Conservation (phyloP, 2,113 vertebrate genomes). For the Onychorhynchus coronatus region DNA sequence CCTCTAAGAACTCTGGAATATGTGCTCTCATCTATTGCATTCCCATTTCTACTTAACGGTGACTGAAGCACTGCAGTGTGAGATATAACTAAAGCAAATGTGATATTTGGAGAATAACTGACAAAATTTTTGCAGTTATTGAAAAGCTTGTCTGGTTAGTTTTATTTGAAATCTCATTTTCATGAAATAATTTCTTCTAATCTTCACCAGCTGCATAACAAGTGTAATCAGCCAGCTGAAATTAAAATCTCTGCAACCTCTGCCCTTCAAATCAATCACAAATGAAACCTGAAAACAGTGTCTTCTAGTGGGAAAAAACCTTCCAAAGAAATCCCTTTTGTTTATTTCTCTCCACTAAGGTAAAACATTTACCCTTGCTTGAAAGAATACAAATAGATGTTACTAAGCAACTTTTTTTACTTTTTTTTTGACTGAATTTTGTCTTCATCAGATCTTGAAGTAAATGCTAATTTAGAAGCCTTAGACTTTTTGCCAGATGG, state of each 20-base stretch:
- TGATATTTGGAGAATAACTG: constrained; percentile 14
- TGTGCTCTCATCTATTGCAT: neutral
- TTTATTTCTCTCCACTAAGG: neutral
- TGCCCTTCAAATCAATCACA: constrained; percentile 47
- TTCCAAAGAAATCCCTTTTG: neutral
- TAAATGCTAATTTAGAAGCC: neutral
- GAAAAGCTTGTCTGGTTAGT: constrained; percentile 18
- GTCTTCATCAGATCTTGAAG: neutral
- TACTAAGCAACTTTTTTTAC: neutral
- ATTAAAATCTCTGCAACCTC: constrained; percentile 55
- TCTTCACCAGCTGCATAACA: constrained; percentile 26
- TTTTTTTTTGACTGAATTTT: neutral
- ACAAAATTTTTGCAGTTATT: constrained; percentile 3
- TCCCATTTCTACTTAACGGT: neutral
- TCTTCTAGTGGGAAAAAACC: neutral
- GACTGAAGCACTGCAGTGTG: neutral
- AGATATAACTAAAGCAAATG: constrained; percentile 1
- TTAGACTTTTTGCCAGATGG: neutral
- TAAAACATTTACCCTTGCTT: neutral
- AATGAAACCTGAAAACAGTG: neutral
- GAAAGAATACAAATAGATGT: neutral
- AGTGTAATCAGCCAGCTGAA: constrained; percentile 60
- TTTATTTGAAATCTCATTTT: constrained; percentile 60
- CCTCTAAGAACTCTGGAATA: neutral
- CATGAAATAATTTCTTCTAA: constrained; percentile 45